Base-by-base conservation (phyloP, 1,140 invertebrate species). In the Neotoxoptera formosana region DNA sequence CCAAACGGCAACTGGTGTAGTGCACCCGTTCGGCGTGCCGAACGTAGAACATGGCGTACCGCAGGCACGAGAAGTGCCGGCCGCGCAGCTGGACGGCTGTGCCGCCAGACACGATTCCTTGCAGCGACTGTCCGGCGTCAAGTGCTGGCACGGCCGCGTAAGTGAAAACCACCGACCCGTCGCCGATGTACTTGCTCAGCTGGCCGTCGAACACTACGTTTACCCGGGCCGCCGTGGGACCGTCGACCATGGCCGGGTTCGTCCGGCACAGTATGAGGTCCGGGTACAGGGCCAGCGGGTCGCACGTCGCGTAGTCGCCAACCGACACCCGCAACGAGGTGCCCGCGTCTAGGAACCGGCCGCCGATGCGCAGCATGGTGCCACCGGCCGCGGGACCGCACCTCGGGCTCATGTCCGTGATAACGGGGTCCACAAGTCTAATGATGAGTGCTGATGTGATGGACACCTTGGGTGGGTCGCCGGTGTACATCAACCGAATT, bases 381-480 rank as follows among this genome's bases (percentile, higher is more conserved):
- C 99, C 99, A 25, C 99, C 99, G 60, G 98, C 98, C 94, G 97
- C 96, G 2, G 99, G 99, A 0, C 99, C 99, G 94, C 97, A 97
- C 94, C 96, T 97, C 1, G 99, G 99, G 91, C 96, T 96, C 94
- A 99, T 97, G 48, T 97, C 97, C 84, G 96, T 96, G 91, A 99
- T 98, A 95, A 97, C 96, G 0, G 98, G 98, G 96, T 98, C 97
- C 30, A 98, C 97, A 11, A 67, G 60, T n/a, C 60, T 30, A 11
- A 67, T n/a, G 60, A 67, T 30, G 30, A 67, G 30, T 11, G 60
- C 11, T 4, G 60, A 67, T 4, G 60, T 67, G 60, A 67, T 14
- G 30, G 30, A 17, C 95, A 99, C 98, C 94, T 97, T 96, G 94
- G 97, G 98, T 94, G 97, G 97, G 88, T 97, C 96, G 94, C 97